Evolutionary conservation across 2,113 vertebrate genomes (phyloP).

Genomic region (Vulpes lagopus): DNA sequence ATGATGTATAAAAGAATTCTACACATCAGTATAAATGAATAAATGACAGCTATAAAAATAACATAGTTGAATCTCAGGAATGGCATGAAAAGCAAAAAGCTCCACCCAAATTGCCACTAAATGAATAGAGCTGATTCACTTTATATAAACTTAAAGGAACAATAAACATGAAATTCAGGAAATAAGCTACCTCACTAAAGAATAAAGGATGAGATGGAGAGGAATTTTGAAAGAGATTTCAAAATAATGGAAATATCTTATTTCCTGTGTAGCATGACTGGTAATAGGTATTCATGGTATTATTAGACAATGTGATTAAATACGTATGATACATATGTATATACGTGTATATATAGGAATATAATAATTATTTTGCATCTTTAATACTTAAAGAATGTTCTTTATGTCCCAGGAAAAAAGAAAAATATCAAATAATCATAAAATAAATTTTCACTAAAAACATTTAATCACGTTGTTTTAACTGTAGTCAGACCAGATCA

Average conservation of each 20-base stretch:
- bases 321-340: not conserved
- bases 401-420: not conserved
- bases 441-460: conserved; percentile 1
- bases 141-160: not conserved
- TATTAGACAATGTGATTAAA: not conserved
- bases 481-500: not conserved
- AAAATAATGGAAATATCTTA: not conserved
- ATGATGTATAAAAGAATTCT: not conserved
- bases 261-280: not conserved
- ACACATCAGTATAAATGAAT: not conserved
- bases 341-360: not conserved
- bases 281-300: not conserved
- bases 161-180: not conserved
- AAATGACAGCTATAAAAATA: not conserved
- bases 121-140: not conserved
- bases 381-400: not conserved
- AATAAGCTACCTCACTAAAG: not conserved
- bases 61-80: not conserved
- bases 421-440: not conserved
- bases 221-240: not conserved
- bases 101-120: not conserved
- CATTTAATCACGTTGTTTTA: not conserved
- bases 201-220: not conserved
- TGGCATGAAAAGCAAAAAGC: not conserved
- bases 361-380: not conserved